phyloP scores from a whole-genome alignment of 2,888 invertebrate genomes.

The Heterodera filipjevi region DNA sequence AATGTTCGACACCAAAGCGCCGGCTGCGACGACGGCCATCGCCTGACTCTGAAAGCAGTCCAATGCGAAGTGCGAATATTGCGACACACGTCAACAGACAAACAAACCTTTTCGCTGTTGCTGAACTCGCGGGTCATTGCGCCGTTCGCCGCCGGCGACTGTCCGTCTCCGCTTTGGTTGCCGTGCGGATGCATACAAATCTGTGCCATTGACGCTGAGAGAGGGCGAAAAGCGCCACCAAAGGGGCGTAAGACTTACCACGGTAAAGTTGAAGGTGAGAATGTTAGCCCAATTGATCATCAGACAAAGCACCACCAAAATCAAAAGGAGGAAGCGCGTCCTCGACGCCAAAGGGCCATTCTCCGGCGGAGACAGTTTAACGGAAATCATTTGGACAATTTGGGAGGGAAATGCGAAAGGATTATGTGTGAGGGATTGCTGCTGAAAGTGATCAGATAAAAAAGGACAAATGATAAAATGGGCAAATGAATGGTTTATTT shows the following conservation, averaged over 20 bases:
- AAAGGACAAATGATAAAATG: not conserved
- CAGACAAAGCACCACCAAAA: slow-evolving; percentile 36
- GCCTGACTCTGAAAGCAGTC: slow-evolving; percentile 24
- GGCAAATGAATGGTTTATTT: not conserved
- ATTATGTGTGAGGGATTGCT: not conserved
- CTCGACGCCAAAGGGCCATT: slow-evolving; percentile 29
- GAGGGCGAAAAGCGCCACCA: not conserved
- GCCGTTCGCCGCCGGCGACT: not conserved
- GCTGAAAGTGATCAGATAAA: not conserved
- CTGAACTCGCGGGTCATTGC: slow-evolving; percentile 30
- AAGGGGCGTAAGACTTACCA: slow-evolving; percentile 12
- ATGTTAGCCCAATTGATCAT: slow-evolving; percentile 43
- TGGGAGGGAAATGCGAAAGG: not conserved
- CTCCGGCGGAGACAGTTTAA: not conserved
- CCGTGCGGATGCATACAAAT: slow-evolving; percentile 36
- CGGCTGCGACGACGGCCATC: slow-evolving; percentile 55
- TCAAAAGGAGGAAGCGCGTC: slow-evolving; percentile 35
- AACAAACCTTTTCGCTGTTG: slow-evolving; percentile 27
- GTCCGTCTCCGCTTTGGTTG: not conserved
- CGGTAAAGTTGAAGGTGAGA: slow-evolving; percentile 41
- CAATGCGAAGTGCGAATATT: not conserved
- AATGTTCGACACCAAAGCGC: slow-evolving; percentile 45
- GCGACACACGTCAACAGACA: not conserved
- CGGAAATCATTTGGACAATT: not conserved
- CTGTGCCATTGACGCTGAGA: slow-evolving; percentile 4